Evolutionary conservation across 2,888 invertebrate genomes (phyloP).

Genomic region (Campoplex capitator): DNA sequence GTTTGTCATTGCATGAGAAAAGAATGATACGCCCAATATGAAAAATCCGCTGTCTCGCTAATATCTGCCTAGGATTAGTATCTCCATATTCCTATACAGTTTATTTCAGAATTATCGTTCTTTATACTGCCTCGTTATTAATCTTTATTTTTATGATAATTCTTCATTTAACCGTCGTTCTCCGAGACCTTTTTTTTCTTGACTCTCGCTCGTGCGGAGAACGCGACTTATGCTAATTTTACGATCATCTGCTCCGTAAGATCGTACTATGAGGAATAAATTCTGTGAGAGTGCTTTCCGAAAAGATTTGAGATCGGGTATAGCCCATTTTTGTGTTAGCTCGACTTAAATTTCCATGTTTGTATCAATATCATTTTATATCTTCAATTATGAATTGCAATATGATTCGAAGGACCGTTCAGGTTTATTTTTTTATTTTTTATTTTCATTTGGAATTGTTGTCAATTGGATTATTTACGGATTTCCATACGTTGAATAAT

Average conservation of each 20-base stretch:
- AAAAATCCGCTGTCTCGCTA: conserved; percentile 30
- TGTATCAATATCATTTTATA: background rate
- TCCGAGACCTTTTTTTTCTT: conserved; percentile 4
- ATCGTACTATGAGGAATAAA: conserved; percentile 65
- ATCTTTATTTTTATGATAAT: conserved; percentile 44
- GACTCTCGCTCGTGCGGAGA: conserved; percentile 30
- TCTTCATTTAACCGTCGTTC: conserved; percentile 30
- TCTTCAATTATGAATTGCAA: background rate
- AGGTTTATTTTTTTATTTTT: background rate
- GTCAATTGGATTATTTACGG: background rate
- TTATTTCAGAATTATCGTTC: conserved; percentile 38
- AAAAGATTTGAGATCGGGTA: conserved; percentile 72
- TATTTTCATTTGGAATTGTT: background rate
- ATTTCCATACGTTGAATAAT: background rate
- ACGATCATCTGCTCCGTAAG: conserved; percentile 76
- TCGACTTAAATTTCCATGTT: background rate
- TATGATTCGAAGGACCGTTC: background rate
- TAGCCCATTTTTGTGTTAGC: conserved; percentile 18
- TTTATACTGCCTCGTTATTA: conserved; percentile 42
- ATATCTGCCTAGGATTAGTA: conserved; percentile 45
- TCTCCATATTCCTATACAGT: conserved; percentile 50
- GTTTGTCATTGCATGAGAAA: conserved; percentile 30
- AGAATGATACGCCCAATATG: conserved; percentile 32
- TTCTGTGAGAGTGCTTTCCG: conserved; percentile 54
- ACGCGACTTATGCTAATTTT: conserved; percentile 78